Base-by-base conservation (phyloP, 2,113 vertebrate species). In the Conger conger region DNA sequence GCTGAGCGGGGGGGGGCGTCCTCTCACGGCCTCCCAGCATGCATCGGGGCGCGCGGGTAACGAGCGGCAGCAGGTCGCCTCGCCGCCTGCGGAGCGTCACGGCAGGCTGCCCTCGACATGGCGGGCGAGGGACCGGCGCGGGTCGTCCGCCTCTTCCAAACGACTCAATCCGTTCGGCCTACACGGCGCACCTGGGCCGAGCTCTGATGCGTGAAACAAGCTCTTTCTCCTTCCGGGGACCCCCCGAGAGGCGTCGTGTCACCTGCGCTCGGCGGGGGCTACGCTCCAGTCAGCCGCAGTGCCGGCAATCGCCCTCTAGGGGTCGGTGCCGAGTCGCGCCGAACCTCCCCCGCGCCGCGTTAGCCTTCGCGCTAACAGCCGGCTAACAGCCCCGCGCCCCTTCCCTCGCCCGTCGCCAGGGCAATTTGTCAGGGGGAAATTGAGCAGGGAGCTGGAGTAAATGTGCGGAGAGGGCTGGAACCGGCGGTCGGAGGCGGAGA, bases 301-400 rank as follows among this genome's bases (percentile, higher is more conserved):
- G 36, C 18, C 63, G 73, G 73, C 35, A 13, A 6, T 86, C 76
- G 83, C 63, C 76, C 95, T 96, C 94, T 94, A 95, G 94, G 93
- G 95, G 94, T 94, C 95, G 95, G 92, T 93, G 87, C 94, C 91
- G 93, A 95, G 95, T 94, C 83, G 88, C 33, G 37, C 20, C 42
- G 27, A 42, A 50, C 11, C 42, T 2, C 35, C 15, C 63, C 35
- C 30, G 16, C 80, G 27, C 40, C 63, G 15, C 18, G 33, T n/a
- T 79, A 76, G 35, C n/a, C 45, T 35, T 6, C 18, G 30, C 53
- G 73, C 82, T 60, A 87, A 81, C 89, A 83, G 87, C 77, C 30
- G 35, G 89, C n/a, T n/a, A n/a, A n/a, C n/a, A 89, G 89, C 91
- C 54, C 93, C 93, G 93, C 94, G 94, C 93, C 91, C 91, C 76